Percentiles rank a stretch among this genome's conserved stretches.
phyloP scores from a whole-genome alignment of 2,797 vertebrate genomes.

The Neoniphon sammara region DNA sequence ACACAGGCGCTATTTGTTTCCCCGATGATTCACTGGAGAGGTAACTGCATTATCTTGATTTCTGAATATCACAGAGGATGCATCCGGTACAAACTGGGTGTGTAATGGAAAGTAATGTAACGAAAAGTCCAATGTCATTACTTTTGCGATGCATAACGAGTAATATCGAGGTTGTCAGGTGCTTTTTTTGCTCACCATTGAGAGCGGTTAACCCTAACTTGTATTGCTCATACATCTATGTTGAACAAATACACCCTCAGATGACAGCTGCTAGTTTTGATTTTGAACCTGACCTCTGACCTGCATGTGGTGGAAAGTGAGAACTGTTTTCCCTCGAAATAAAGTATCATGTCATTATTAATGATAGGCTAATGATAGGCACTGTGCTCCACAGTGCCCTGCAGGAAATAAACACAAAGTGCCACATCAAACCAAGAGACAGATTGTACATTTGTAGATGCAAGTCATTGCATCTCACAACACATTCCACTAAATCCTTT shows the following conservation, averaged over 20 bases:
- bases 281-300: constrained; percentile 1
- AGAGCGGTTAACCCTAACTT: too few species aligned
- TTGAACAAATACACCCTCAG: too few species aligned
- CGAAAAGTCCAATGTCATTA: too few species aligned
- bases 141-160: too few species aligned
- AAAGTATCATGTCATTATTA: not conserved
- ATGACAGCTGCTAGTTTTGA: too few species aligned
- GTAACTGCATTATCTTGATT: not conserved
- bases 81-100: not conserved
- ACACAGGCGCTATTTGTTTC: constrained; percentile 13
- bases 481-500: constrained; percentile 8
- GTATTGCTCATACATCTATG: too few species aligned
- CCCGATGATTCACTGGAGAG: constrained; percentile 21
- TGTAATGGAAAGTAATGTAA: constrained; percentile 2
- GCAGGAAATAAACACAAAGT: not conserved
- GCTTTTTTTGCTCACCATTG: too few species aligned
- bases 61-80: not conserved
- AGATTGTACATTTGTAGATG: not conserved
- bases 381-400: not conserved
- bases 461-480: not conserved
- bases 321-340: not conserved
- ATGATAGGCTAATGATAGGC: not conserved
- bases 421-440: not conserved
- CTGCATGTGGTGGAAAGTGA: not conserved
- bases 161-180: too few species aligned